Base-by-base conservation (phyloP, 2,797 vertebrate species). In the Ceyx erithaca region DNA sequence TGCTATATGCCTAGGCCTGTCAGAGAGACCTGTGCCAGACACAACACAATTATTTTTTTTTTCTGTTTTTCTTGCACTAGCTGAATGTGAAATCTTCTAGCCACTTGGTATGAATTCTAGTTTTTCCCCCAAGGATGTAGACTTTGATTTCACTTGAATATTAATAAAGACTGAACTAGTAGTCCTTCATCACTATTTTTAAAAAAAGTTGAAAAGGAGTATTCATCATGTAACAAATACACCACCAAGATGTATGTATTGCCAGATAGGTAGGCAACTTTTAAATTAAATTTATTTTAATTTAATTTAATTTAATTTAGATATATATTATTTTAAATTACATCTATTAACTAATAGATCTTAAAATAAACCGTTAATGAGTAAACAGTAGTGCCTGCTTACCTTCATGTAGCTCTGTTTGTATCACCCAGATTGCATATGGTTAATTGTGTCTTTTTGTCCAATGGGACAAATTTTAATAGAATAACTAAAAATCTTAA, bases 1-100 rank as follows among this genome's bases (percentile, higher is more conserved):
- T 96, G 89, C 90, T 96, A 77, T 95, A 77, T 81, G 92, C 92
- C 89, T 94, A 93, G 96, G 89, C 92, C 92, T 97, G 97, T 98
- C 94, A 97, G 85, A 96, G 89, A 94, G 87, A 95, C 94, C 88
- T 94, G 82, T 91, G 89, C 85, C 95, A 97, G 96, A 94, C 86
- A 92, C 90, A 94, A 96, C 94, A 96, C 73, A 94, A 96, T 80
- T 88, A 72, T 41, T 62, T 41, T 33, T 91, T 92, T 80, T 75
- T 37, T 7, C 30, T 93, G 70, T 90, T 92, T 87, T 76, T 64
- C 66, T 93, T 96, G 43, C 35, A 20, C 93, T 85, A 96, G 73
- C 67, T 95, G 73, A 89, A 57, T 89, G 20, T 92, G 92, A 94
- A 94, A 80, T 94, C 79, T 95, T 72, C 54, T 58, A 93, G 61